Evolutionary conservation across 2,797 vertebrate species (phyloP), one percentile per base, ranked within the genome.

Genomic region (Enteromius trimaculatus): DNA sequence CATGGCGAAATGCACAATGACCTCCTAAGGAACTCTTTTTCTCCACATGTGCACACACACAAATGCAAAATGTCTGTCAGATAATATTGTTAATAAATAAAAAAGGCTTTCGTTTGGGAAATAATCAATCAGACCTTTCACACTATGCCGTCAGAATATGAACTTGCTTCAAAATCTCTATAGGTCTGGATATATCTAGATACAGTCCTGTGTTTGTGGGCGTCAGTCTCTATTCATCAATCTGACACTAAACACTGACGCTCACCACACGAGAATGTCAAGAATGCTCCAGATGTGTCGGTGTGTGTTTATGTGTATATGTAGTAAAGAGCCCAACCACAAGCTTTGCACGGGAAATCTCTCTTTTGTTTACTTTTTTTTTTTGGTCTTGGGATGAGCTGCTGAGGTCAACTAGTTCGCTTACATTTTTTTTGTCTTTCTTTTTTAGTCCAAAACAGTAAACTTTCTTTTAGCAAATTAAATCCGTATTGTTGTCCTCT

Each of bases 261-360:
- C 60, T 80, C 86, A 87, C 64, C 58, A 69, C 76, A 77, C 1
- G 71, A 62, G 76, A 87, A 87, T 87, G 75, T 69, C 47, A 86
- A 80, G 84, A 85, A 87, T 88, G 79, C 76, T 86, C 75, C 85
- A 85, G 84, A 85, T 86, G 69, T 85, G 53, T 83, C 10, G 13
- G 31, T 79, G 51, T 86, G 72, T 84, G 26, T 74, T 34, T 79
- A n/a, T 62, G 78, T 47, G 39, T 62, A 34, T 79, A 17, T 72
- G n/a, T 37, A 42, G 77, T 66, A 77, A 75, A 39, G 31, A 76
- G 21, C 47, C 19, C 31, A 9, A 66, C 44, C 42, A n/a, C 72
- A 70, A 51, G 71, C 68, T 64, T 37, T 60, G 60, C 14, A 37
- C 17, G 14, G 8, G 4, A 81, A 76, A 60, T 23, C 65, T 84